Base-by-base conservation (phyloP, 2,888 invertebrate genomes). In the Ectobius pallidus region DNA sequence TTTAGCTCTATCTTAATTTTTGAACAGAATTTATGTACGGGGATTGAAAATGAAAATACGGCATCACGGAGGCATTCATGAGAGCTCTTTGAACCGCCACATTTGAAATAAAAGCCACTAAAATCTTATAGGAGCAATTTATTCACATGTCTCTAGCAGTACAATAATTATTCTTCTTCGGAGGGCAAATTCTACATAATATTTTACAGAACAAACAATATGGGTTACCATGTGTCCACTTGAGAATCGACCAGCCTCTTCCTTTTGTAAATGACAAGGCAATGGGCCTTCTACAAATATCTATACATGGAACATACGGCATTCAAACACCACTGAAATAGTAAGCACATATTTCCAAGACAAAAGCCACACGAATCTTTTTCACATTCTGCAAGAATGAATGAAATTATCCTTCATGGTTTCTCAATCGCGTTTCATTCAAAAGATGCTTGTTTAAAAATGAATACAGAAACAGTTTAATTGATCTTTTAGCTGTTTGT, bases 241-340 rank as follows among this genome's bases (percentile, higher is more conserved):
- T 39, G n/a, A 39, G 39, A 9, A 14, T 14, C 39, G 39, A 39
- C 39, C 27, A n/a, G 58, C 27, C 27, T 58, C 58, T 58, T 14
- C 39, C 58, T 58, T 20, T 25, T 58, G n/a, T 58, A 58, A 58
- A 27, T 58, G 58, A 58, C 58, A 58, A 25, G 14, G 25, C 58
- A 58, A 58, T 58, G 58, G 58, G 27, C 9, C 25, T n/a, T 27
- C 58, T 58, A 16, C 22, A 22, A 55, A 55, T 55, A 58, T 20
- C 58, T 58, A 58, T 58, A 58, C 25, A 58, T n/a, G 58, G 58
- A 58, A 25, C 16, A 58, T n/a, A 25, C 58, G 58, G 11, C 58
- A n/a, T 22, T 25, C 22, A 25, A 16, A 58, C 16, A 25, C 58
- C n/a, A 20, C 25, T 58, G 58, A 39, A 39, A 39, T 39, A 14